A percentile compares a stretch with the other conserved stretches of the same genome.
phyloP scores from a whole-genome alignment of 2,113 vertebrate genomes.

The Sinocyclocheilus rhinocerous region DNA sequence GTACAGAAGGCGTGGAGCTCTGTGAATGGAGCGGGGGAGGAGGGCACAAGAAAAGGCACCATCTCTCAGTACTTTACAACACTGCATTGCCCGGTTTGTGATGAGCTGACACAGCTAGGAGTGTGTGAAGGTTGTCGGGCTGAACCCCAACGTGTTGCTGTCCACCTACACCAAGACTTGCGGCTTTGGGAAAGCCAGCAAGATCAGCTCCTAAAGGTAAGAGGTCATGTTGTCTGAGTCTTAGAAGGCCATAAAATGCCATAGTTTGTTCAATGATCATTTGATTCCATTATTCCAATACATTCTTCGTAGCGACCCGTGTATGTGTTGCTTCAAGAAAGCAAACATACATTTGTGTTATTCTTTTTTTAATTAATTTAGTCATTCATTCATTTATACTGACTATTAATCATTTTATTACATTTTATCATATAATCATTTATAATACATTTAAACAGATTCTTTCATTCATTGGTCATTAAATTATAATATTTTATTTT shows the following conservation, averaged over 20 bases:
- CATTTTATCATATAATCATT: no score
- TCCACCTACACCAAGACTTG: slow-evolving; percentile 90
- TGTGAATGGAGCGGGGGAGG: slow-evolving; percentile 67
- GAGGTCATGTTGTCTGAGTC: not conserved
- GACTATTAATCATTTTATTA: no score
- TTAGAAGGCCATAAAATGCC: not conserved
- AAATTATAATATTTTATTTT: no score
- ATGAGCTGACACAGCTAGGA: slow-evolving; percentile 92
- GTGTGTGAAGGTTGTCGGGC: slow-evolving; percentile 88
- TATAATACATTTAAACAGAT: no score
- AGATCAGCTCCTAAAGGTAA: slow-evolving; percentile 90
- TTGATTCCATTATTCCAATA: not conserved
- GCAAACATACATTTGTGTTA: no score
- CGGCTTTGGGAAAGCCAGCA: slow-evolving; percentile 87
- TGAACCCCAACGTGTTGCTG: slow-evolving; percentile 87
- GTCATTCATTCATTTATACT: no score
- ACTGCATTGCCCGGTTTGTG: slow-evolving; percentile 93
- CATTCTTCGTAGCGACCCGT: no score
- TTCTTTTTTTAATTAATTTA: no score
- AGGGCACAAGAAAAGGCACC: slow-evolving; percentile 86
- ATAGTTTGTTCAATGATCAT: not conserved
- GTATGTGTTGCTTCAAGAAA: no score
- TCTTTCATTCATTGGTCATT: no score
- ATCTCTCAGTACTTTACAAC: slow-evolving; percentile 98
- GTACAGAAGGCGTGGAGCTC: slow-evolving; percentile 86